Evolutionary conservation across 2,888 invertebrate species (phyloP).

Genomic region (Anorthoa munda): DNA sequence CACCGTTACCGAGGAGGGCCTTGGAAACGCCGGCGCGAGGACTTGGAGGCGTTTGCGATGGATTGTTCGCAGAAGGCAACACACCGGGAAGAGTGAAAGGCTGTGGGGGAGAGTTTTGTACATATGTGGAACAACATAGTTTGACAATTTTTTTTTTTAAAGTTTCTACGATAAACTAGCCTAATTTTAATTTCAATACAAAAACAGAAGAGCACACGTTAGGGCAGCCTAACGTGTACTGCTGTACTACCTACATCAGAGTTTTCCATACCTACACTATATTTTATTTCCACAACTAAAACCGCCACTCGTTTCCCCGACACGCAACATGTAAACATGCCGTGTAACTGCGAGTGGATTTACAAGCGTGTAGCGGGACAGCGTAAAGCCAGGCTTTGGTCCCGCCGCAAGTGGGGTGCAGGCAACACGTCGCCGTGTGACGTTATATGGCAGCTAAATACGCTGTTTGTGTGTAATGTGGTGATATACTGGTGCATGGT

Average conservation of each 20-base stretch:
- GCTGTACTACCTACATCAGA: not conserved
- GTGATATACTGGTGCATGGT: not conserved
- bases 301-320: conserved; percentile 7
- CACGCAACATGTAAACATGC: conserved; percentile 48
- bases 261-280: not conserved
- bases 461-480: not conserved
- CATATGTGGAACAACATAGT: no score
- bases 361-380: conserved; percentile 45
- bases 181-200: no score
- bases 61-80: no score
- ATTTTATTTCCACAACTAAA: conserved; percentile 25
- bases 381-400: conserved; percentile 50
- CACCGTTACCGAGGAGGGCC: no score
- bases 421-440: conserved; percentile 7
- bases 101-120: no score
- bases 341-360: conserved; percentile 45
- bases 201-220: no score
- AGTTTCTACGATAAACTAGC: no score
- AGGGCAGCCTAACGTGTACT: no score
- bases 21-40: no score
- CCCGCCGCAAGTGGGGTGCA: conserved; percentile 45
- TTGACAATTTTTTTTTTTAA: no score
- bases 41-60: no score
- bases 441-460: conserved; percentile 4
- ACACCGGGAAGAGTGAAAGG: no score